phyloP scores from a whole-genome alignment of 2,797 vertebrate genomes.

The Cynopterus sphinx region DNA sequence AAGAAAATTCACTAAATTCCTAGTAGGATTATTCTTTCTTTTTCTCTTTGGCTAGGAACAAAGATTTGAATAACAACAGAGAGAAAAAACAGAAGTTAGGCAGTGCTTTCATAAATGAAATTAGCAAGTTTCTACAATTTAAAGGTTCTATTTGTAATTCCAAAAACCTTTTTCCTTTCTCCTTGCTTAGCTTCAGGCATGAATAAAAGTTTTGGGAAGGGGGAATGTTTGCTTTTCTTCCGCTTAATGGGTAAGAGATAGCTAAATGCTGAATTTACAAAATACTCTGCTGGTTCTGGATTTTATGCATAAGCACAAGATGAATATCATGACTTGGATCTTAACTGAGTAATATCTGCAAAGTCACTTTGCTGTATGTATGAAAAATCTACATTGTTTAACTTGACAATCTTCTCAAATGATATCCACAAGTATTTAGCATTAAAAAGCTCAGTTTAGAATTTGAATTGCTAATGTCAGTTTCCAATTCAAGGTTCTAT shows the following conservation, averaged over 20 bases:
- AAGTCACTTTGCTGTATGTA: constrained; percentile 60
- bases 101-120: constrained; percentile 82
- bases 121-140: constrained; percentile 85
- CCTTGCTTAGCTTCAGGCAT: constrained; percentile 81
- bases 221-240: constrained; percentile 80
- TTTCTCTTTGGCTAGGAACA: constrained; percentile 64
- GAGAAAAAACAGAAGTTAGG: constrained; percentile 77
- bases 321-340: constrained; percentile 80
- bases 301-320: constrained; percentile 74
- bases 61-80: constrained; percentile 81
- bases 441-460: constrained; percentile 79
- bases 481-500: constrained; percentile 80
- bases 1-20: constrained; percentile 78
- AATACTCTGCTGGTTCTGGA: constrained; percentile 80
- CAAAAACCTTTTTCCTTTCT: constrained; percentile 81
- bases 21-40: constrained; percentile 69
- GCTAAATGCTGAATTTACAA: constrained; percentile 85
- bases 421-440: constrained; percentile 81
- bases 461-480: constrained; percentile 85
- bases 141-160: constrained; percentile 86
- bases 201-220: constrained; percentile 78
- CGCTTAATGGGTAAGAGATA: constrained; percentile 82
- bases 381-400: constrained; percentile 78
- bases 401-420: constrained; percentile 79
- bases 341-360: constrained; percentile 79